Conservation (phyloP, 1,140 invertebrate species). For the Eubasilissa regina region DNA sequence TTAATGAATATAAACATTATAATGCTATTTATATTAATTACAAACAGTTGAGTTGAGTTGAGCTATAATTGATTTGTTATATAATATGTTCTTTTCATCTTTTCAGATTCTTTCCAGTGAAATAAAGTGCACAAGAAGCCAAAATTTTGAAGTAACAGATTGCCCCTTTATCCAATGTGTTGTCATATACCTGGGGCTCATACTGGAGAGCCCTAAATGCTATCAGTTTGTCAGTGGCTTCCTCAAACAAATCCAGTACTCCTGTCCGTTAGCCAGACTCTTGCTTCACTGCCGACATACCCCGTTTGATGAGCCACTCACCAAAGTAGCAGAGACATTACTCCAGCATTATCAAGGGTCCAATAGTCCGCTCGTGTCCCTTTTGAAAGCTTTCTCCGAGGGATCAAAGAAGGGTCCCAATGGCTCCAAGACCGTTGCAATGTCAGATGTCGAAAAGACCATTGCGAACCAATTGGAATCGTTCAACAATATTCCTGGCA, state of each 20-base stretch:
- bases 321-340: constrained; percentile 50
- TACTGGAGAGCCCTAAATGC: constrained; percentile 53
- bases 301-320: constrained; percentile 54
- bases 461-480: constrained; percentile 42
- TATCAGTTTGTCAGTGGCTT: constrained; percentile 54
- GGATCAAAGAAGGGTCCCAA: constrained; percentile 28
- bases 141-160: constrained; percentile 46
- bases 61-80: no score
- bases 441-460: constrained; percentile 46
- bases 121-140: constrained; percentile 49
- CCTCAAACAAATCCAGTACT: constrained; percentile 50
- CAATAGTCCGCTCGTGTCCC: constrained; percentile 46
- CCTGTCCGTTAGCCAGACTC: constrained; percentile 53
- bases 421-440: constrained; percentile 7
- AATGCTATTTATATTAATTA: no score
- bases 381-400: constrained; percentile 51
- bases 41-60: no score
- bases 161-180: constrained; percentile 56
- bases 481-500: constrained; percentile 33
- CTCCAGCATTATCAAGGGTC: constrained; percentile 46
- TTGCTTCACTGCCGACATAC: constrained; percentile 52
- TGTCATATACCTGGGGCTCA: constrained; percentile 52
- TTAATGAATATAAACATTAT: no score
- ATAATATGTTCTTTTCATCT: no score
- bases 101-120: constrained; percentile 56